These are phyloP conservation scores for Delichon dasypus DNA, from an alignment of 2,797 vertebrate species.

Conservation along the genomic window DNA sequence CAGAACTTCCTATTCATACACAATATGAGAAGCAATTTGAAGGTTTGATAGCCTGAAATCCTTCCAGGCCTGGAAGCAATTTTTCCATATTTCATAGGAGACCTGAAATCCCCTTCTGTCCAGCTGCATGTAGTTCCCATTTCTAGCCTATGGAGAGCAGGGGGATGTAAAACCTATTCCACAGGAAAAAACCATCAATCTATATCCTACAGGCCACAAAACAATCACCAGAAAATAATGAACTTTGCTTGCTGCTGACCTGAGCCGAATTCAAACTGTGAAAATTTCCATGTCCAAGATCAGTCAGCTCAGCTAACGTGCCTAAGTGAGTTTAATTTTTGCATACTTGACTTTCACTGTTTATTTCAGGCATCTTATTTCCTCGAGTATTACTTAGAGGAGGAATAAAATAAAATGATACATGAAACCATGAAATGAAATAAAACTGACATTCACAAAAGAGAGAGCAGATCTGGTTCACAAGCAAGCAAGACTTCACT, in stretches of 20 bases:
- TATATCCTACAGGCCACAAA: conserved; percentile 30
- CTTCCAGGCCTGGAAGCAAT: conserved; percentile 1
- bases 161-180: conserved; percentile 7
- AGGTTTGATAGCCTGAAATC: conserved; percentile 8
- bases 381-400: not conserved
- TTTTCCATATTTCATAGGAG: not conserved
- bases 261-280: conserved; percentile 56
- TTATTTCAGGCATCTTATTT: conserved; percentile 54
- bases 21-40: conserved; percentile 33
- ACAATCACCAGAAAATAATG: conserved; percentile 55
- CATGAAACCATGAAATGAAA: conserved; percentile 27
- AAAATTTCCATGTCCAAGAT: conserved; percentile 39
- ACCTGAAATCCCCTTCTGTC: conserved; percentile 14
- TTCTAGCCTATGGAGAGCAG: not conserved
- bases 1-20: not conserved
- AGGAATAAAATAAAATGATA: conserved; percentile 39
- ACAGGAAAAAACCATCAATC: conserved; percentile 15
- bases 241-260: conserved; percentile 52
- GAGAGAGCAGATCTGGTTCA: not conserved
- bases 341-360: conserved; percentile 39
- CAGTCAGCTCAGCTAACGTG: conserved; percentile 6
- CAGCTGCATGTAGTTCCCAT: not conserved
- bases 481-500: not conserved
- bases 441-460: not conserved
- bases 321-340: conserved; percentile 42